Evolutionary conservation across 64 coral and sea anemone species (phyloP).

Genomic region (Pocillopora verrucosa): DNA sequence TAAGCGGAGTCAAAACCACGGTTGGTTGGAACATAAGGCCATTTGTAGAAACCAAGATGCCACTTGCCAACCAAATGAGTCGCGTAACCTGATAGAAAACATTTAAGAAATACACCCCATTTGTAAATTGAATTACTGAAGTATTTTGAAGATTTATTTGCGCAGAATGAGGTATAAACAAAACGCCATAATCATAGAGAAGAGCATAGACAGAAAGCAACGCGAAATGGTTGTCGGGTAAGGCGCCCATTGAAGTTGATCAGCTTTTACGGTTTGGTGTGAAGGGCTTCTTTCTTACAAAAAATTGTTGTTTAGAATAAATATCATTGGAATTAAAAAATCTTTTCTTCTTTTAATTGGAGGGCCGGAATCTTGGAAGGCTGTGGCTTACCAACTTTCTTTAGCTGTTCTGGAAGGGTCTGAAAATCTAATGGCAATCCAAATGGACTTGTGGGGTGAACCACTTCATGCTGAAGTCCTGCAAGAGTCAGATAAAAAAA

Average conservation of each 20-base stretch:
- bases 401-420: slow-evolving; percentile 57
- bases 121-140: too few species aligned
- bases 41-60: slow-evolving; percentile 61
- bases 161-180: too few species aligned
- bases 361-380: not conserved
- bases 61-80: slow-evolving; percentile 69
- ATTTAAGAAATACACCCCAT: too few species aligned
- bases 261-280: too few species aligned
- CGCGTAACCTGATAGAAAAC: slow-evolving; percentile 27
- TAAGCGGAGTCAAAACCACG: slow-evolving; percentile 56
- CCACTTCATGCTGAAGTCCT: slow-evolving; percentile 70
- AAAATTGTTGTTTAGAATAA: too few species aligned
- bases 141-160: too few species aligned
- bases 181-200: not conserved
- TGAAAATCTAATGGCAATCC: slow-evolving; percentile 58
- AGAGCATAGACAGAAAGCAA: not conserved
- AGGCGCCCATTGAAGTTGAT: too few species aligned
- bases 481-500: not conserved
- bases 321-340: too few species aligned
- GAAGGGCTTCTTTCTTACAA: too few species aligned
- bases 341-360: too few species aligned
- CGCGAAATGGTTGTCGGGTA: not conserved
- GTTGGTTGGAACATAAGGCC: slow-evolving; percentile 48
- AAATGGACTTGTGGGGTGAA: slow-evolving; percentile 34
- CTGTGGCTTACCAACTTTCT: slow-evolving; percentile 48